A percentile compares a stretch with the other conserved stretches of the same genome.
Evolutionary conservation across 2,113 vertebrate genomes (phyloP).

Genomic region (Rhabdornis inornatus): DNA sequence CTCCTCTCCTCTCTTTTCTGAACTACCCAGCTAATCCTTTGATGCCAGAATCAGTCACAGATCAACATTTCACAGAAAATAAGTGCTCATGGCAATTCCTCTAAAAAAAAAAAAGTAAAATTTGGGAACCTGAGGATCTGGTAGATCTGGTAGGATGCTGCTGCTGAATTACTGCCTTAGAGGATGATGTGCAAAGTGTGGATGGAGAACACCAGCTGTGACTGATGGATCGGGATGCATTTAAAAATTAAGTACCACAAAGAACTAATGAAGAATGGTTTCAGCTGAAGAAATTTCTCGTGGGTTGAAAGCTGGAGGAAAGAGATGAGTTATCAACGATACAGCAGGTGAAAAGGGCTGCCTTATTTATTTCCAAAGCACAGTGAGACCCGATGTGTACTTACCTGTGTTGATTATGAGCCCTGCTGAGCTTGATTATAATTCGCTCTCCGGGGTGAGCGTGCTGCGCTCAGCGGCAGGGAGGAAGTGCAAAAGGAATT

Average conservation of each 20-base stretch:
- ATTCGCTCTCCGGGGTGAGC: not conserved
- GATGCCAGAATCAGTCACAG: not conserved
- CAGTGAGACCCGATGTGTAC: not conserved
- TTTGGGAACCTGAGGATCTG: not conserved
- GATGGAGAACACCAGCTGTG: not conserved
- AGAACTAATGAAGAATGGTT: not conserved
- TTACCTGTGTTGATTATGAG: constrained; percentile 35
- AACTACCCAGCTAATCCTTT: not conserved
- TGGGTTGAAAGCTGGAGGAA: not conserved
- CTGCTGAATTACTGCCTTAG: not conserved
- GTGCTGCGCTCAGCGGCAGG: not conserved
- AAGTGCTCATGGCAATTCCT: not conserved
- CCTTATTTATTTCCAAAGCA: not conserved
- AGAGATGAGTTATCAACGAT: not conserved
- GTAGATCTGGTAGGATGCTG: not conserved
- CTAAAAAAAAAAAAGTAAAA: not conserved
- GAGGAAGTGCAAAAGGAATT: constrained; percentile 8
- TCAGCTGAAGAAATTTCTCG: not conserved
- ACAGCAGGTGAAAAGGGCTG: not conserved
- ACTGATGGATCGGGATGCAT: not conserved
- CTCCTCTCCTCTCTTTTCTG: not conserved
- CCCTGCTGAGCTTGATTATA: constrained; percentile 24
- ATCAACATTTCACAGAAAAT: not conserved
- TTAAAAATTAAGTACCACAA: not conserved
- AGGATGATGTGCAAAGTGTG: not conserved